Conservation (phyloP, 23 tunicate genomes). For the Aplidium turbinatum region DNA sequence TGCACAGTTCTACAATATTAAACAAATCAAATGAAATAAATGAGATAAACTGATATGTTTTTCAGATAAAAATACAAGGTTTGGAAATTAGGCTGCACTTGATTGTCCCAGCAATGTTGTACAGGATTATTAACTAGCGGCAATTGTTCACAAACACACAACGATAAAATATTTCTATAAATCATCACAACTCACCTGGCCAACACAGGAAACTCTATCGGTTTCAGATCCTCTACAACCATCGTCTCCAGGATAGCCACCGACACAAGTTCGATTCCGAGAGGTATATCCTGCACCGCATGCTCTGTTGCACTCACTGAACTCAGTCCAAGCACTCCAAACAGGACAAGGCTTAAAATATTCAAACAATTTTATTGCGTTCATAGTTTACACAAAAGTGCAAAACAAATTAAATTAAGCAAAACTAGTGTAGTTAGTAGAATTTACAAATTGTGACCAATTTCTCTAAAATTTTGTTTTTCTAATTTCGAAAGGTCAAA, state of each 20-base stretch:
- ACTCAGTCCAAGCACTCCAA: constrained; percentile 58
- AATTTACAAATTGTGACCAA: too few relatives aligned
- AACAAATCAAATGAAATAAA: neutral
- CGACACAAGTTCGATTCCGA: constrained; percentile 27
- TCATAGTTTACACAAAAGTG: too few relatives aligned
- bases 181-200: constrained; percentile 27
- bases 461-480: too few relatives aligned
- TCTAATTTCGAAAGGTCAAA: too few relatives aligned
- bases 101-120: too few relatives aligned
- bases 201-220: constrained; percentile 30
- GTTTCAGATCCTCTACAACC: constrained; percentile 43
- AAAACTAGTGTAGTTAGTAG: too few relatives aligned
- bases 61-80: too few relatives aligned
- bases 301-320: constrained; percentile 18
- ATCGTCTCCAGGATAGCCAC: constrained; percentile 33
- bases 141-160: neutral
- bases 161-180: neutral
- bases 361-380: neutral
- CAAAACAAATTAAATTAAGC: too few relatives aligned
- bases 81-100: too few relatives aligned
- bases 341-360: constrained; percentile 46
- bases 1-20: constrained; percentile 51
- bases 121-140: too few relatives aligned
- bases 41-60: too few relatives aligned
- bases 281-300: constrained; percentile 34